Evolutionary conservation across 1,140 invertebrate genomes (phyloP).

Genomic region (Bombus fervidus): DNA sequence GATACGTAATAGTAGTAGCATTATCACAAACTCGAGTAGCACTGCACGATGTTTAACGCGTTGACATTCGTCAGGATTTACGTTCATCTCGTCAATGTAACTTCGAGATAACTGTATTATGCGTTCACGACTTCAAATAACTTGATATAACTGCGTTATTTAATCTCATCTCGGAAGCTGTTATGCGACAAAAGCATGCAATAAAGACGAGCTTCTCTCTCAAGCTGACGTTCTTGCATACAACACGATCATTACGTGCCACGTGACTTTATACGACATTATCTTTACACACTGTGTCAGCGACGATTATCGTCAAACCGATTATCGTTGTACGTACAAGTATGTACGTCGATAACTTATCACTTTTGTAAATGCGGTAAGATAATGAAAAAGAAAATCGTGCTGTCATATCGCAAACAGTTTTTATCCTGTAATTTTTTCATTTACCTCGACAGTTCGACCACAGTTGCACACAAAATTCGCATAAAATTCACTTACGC

Average conservation of each 20-base stretch:
- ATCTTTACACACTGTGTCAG: not conserved
- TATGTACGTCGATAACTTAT: not conserved
- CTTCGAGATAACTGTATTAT: not conserved
- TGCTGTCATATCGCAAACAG: not conserved
- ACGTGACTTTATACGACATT: not conserved
- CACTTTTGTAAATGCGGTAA: too few species aligned
- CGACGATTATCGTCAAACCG: not conserved
- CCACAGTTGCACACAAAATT: not conserved
- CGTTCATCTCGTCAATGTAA: not conserved
- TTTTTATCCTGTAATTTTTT: not conserved
- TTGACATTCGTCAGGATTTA: not conserved
- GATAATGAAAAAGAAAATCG: not conserved
- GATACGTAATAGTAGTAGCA: not conserved
- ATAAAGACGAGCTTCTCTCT: not conserved
- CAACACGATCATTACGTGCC: not conserved
- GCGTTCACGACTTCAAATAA: conserved; percentile 1
- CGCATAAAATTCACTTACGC: conserved; percentile 23
- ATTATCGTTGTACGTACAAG: not conserved
- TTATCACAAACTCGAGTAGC: not conserved
- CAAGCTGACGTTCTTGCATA: not conserved
- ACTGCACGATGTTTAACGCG: too few species aligned
- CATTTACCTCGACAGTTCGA: not conserved
- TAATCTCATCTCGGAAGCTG: not conserved
- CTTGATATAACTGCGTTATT: not conserved
- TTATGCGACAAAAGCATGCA: not conserved